phyloP scores from a whole-genome alignment of 2,797 vertebrate genomes.

The Sciaenops ocellatus region DNA sequence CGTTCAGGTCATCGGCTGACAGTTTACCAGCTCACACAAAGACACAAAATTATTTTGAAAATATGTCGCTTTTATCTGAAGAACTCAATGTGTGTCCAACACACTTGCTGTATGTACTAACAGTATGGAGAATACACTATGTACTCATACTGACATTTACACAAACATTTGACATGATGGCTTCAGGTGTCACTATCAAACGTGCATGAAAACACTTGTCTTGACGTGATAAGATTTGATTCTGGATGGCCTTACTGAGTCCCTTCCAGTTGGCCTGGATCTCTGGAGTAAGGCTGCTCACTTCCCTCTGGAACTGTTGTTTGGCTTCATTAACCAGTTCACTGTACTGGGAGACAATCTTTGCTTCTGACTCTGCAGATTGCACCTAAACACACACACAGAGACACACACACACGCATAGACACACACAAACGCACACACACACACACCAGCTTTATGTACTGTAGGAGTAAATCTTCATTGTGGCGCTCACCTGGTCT shows the following conservation, averaged over 20 bases:
- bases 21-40: conserved; percentile 89
- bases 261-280: conserved; percentile 96
- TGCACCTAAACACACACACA: conserved; percentile 85
- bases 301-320: conserved; percentile 93
- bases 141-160: background rate
- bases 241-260: conserved; percentile 87
- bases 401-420: conserved; percentile 5
- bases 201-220: too few species aligned
- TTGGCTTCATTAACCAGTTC: conserved; percentile 94
- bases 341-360: conserved; percentile 95
- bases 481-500: too few species aligned
- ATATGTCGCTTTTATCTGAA: background rate
- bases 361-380: conserved; percentile 93
- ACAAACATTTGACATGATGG: background rate
- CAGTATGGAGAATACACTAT: background rate
- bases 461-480: too few species aligned
- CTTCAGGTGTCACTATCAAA: too few species aligned
- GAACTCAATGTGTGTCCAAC: background rate
- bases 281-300: conserved; percentile 95
- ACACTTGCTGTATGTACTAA: background rate
- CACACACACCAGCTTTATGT: background rate
- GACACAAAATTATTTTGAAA: background rate
- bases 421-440: background rate
- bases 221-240: too few species aligned
- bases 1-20: conserved; percentile 92